Percentiles rank a stretch among this genome's conserved stretches.
These are phyloP conservation scores for Synanthedon vespiformis DNA, from an alignment of 2,888 invertebrate genomes.

Conservation along the genomic window DNA sequence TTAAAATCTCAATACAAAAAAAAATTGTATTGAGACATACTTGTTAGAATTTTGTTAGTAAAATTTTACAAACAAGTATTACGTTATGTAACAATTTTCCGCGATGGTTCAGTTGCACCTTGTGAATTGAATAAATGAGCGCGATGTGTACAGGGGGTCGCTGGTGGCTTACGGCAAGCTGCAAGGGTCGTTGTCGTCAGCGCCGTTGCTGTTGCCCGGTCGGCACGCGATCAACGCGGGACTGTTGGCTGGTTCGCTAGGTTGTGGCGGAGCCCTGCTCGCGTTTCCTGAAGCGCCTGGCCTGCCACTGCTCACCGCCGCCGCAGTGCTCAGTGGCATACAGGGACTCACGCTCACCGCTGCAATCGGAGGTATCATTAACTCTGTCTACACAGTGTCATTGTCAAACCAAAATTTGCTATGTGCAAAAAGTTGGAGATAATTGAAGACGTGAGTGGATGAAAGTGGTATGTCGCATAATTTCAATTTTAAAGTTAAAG, in stretches of 20 bases:
- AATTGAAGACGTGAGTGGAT: no score
- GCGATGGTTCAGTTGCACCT: not conserved
- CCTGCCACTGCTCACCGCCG: conserved; percentile 79
- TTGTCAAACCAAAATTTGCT: no score
- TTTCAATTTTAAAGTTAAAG: no score
- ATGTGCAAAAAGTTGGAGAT: no score
- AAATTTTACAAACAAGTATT: not conserved
- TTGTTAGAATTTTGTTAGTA: no score
- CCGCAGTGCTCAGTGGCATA: conserved; percentile 80
- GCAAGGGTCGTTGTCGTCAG: conserved; percentile 83
- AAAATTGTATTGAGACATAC: no score
- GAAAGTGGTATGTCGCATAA: no score
- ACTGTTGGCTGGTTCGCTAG: conserved; percentile 77
- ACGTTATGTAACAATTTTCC: not conserved
- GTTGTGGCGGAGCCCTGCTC: conserved; percentile 77
- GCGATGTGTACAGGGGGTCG: conserved; percentile 74
- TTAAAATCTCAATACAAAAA: no score
- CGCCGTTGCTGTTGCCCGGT: conserved; percentile 85
- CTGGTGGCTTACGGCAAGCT: conserved; percentile 91
- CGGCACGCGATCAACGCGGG: conserved; percentile 81
- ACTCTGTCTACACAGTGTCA: no score
- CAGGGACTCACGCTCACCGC: conserved; percentile 91
- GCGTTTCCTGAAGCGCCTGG: conserved; percentile 75
- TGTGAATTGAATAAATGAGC: no score
- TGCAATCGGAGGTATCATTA: conserved; percentile 83